Conservation (phyloP, 2,113 vertebrate genomes). For the Nyctereutes procyonoides region DNA sequence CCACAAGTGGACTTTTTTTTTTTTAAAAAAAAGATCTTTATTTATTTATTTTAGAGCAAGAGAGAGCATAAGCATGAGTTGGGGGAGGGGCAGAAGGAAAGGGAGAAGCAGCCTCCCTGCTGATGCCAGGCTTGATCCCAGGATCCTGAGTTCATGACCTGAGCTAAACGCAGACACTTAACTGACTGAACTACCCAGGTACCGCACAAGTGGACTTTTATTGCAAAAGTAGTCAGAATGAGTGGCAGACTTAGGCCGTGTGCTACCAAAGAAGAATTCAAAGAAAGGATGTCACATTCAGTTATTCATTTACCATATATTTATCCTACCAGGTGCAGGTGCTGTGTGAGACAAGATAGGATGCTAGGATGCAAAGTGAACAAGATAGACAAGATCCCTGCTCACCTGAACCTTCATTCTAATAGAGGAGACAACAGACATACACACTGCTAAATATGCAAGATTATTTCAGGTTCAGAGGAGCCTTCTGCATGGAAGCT, state of each 20-base stretch:
- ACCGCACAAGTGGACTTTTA: neutral
- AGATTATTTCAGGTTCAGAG: neutral
- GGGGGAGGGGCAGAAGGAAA: neutral
- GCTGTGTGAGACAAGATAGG: neutral
- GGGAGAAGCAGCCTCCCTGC: neutral
- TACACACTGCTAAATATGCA: neutral
- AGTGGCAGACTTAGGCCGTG: neutral
- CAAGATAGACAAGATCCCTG: neutral
- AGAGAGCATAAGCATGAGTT: neutral
- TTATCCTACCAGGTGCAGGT: neutral
- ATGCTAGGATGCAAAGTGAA: neutral
- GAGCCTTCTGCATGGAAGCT: neutral
- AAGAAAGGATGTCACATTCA: neutral
- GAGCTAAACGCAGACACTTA: neutral
- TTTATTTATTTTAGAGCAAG: neutral
- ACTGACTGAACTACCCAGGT: neutral
- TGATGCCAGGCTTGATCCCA: neutral
- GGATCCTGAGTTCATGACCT: neutral
- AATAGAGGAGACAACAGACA: neutral
- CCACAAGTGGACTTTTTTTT: neutral
- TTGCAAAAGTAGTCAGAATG: neutral
- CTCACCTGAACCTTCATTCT: neutral
- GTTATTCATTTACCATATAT: neutral
- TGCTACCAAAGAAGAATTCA: neutral
- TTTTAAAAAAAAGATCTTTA: neutral